phyloP scores from a whole-genome alignment of 2,113 vertebrate species.

The Fregata magnificens region DNA sequence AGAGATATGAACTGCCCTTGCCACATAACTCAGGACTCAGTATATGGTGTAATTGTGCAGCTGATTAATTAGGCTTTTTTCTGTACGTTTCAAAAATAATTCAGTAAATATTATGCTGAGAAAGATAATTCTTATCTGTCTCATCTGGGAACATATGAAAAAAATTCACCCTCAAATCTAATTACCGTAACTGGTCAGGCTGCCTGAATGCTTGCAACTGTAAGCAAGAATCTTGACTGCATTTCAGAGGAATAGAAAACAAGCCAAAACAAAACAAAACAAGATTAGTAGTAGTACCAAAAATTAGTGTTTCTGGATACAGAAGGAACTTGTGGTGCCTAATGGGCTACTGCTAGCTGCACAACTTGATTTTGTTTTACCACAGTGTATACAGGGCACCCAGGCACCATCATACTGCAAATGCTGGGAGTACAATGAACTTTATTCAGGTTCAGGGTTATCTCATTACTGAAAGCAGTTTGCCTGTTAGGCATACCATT shows the following conservation, averaged over 20 bases:
- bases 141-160: neutral
- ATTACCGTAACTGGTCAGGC: neutral
- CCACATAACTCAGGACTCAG: neutral
- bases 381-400: neutral
- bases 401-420: accelerated
- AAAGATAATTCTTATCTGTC: neutral
- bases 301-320: neutral
- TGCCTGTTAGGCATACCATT: neutral
- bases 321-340: neutral
- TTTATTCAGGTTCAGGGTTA: neutral
- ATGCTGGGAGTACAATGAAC: neutral
- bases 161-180: neutral
- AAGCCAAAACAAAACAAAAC: neutral
- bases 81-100: neutral
- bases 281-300: neutral
- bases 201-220: neutral
- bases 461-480: neutral
- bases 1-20: neutral
- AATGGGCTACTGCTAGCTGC: neutral
- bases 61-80: neutral
- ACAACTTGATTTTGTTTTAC: neutral
- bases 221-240: neutral
- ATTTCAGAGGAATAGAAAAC: neutral
- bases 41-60: neutral
- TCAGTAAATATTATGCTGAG: neutral